Evolutionary conservation across 2,888 invertebrate species (phyloP), one percentile per base, ranked within the genome.

Genomic region (Gastracanthus pulcherrimus): DNA sequence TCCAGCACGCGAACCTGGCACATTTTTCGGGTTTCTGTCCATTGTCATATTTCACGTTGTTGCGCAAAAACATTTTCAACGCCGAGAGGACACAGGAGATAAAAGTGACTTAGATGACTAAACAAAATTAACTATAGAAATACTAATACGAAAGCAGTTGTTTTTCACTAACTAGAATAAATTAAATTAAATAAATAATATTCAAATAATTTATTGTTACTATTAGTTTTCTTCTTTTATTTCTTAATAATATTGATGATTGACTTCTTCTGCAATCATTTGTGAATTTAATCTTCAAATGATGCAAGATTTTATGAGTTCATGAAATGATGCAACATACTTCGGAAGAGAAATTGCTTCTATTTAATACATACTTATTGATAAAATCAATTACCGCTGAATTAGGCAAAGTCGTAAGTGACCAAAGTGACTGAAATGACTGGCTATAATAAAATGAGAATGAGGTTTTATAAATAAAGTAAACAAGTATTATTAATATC

Each of bases 21-120:
- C 41, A 66, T 72, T 79, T 66, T 79, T 72, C 71, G 55, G 26
- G 55, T 62, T 71, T 78, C 71, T 29, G 29, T 55, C 38, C 51
- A 71, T 72, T 78, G 72, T 78, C 66, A 23, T 72, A 64, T 78
- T 78, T 78, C 78, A 71, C 51, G 51, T 29, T 66, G 72, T 72
- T 70, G 60, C 60, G 69, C 58, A 29, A 69, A 69, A 67, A 58
- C 36, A 76, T 76, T 55, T 76, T 51, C 38, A 66, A 23, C 48
- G 23, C 38, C 9, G 29, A 51, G 71, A 26, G 45, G n/a, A 41
- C 34, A 31, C 48, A n/a, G 13, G 13, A 58, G 13, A 55, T 34
- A 45, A 45, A 60, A 51, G 16, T 11, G 26, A 45, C 58, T 41
- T 29, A 67, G 76, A 76, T 58, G 51, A 55, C 45, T 41, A 16